Evolutionary conservation across 92 coral and sea anemone genomes (phyloP).

Genomic region (Phenganax stokvisi): DNA sequence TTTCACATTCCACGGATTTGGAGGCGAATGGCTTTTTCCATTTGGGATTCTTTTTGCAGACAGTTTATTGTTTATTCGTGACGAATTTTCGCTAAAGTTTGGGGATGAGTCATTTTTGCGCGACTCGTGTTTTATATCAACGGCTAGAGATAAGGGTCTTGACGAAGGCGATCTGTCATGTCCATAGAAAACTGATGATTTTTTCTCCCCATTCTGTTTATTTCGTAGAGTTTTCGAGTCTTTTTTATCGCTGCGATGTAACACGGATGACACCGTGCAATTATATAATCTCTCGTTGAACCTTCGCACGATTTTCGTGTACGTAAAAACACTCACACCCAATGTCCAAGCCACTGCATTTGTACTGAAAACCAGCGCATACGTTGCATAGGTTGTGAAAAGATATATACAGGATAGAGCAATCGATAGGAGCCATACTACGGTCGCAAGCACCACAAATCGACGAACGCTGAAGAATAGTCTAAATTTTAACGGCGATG

Average conservation of each 20-base stretch:
- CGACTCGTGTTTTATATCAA: too few species aligned
- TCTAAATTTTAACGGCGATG: conserved; percentile 51
- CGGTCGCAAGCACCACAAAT: neutral
- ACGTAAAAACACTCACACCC: conserved; percentile 22
- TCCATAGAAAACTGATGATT: too few species aligned
- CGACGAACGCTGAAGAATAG: conserved; percentile 32
- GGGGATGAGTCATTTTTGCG: neutral
- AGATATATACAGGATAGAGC: conserved; percentile 27
- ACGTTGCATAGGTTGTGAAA: conserved; percentile 7
- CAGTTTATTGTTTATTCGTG: neutral
- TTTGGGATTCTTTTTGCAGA: neutral
- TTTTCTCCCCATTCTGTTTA: too few species aligned
- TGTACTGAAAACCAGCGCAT: conserved; percentile 15
- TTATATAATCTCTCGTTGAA: conserved; percentile 8
- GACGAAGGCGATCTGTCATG: too few species aligned
- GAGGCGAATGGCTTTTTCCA: neutral
- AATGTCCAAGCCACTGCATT: conserved; percentile 24
- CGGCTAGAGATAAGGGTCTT: too few species aligned
- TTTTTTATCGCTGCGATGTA: too few species aligned
- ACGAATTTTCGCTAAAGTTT: neutral
- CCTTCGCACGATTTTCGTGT: conserved; percentile 18
- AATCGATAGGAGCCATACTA: conserved; percentile 12
- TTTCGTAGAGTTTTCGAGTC: too few species aligned
- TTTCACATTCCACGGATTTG: conserved; percentile 33
- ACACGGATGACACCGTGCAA: neutral